Percentiles rank a stretch among this genome's conserved stretches.
phyloP scores from a whole-genome alignment of 1,140 invertebrate genomes.

The Gonatopus flavifemur region DNA sequence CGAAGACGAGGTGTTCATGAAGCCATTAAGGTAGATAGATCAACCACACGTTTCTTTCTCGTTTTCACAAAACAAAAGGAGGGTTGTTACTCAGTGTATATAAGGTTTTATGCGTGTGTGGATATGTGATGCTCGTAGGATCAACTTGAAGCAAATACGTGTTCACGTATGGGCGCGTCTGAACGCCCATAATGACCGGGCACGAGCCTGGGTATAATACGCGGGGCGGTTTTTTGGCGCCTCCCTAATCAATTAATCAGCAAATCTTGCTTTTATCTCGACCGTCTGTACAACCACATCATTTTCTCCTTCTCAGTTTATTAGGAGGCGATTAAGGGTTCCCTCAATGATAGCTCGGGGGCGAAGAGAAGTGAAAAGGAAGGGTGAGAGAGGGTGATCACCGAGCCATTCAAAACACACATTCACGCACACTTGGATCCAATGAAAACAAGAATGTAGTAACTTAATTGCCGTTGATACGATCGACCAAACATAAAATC shows the following conservation, averaged over 20 bases:
- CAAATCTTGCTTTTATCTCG: conserved; percentile 44
- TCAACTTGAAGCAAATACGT: too few relatives aligned
- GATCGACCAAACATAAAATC: too few relatives aligned
- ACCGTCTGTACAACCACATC: conserved; percentile 23
- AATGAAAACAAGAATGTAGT: too few relatives aligned
- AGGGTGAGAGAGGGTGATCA: conserved; percentile 4
- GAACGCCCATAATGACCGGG: conserved; percentile 41
- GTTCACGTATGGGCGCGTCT: conserved; percentile 7
- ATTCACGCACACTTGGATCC: too few relatives aligned
- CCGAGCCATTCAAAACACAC: conserved; percentile 3
- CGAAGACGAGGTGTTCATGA: conserved; percentile 34
- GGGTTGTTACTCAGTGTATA: background rate
- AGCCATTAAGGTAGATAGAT: conserved; percentile 26
- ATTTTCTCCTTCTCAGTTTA: conserved; percentile 37
- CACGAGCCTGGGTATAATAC: conserved; percentile 37
- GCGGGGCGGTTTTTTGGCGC: conserved; percentile 43
- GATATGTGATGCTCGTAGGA: conserved; percentile 4
- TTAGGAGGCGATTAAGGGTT: conserved; percentile 34
- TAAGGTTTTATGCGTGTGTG: conserved; percentile 1
- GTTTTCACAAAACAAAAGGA: conserved; percentile 15
- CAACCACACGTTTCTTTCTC: conserved; percentile 8
- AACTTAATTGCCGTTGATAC: too few relatives aligned
- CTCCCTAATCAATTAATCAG: conserved; percentile 56
- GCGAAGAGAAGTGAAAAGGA: background rate
- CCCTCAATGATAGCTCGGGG: background rate